These are phyloP conservation scores for Solea solea DNA, from an alignment of 2,113 vertebrate genomes.

Conservation along the genomic window DNA sequence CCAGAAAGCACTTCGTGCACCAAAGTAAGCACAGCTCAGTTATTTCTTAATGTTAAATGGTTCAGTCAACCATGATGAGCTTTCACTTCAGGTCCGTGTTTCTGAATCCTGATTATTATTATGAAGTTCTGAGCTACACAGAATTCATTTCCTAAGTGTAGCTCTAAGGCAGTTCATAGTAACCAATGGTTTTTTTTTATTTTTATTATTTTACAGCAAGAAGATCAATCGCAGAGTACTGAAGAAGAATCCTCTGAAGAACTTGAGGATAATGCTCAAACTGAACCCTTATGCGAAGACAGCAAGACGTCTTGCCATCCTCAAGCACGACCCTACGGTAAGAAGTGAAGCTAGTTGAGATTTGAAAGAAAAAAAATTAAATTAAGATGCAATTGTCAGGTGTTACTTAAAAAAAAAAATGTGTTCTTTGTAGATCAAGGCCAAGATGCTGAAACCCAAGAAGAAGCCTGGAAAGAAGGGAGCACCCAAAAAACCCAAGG, in stretches of 20 bases:
- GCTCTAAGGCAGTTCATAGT: neutral
- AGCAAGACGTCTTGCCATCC: constrained; percentile 90
- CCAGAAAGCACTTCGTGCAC: constrained; percentile 91
- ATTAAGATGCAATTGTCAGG: neutral
- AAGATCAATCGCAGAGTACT: constrained; percentile 92
- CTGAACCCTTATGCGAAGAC: constrained; percentile 96
- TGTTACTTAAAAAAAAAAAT: neutral
- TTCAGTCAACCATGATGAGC: constrained; percentile 69
- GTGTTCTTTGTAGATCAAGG: constrained; percentile 74
- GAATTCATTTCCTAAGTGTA: too few relatives aligned
- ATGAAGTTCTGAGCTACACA: constrained; percentile 74
- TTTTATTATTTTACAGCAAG: constrained; percentile 84
- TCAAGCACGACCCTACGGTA: constrained; percentile 88
- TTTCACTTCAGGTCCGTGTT: constrained; percentile 83
- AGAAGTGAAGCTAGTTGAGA: constrained; percentile 32
- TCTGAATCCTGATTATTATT: constrained; percentile 79
- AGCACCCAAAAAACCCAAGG: constrained; percentile 56
- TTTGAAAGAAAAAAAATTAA: neutral
- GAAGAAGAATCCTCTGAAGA: constrained; percentile 99
- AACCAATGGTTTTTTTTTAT: neutral
- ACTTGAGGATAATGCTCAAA: constrained; percentile 95
- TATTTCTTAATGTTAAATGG: neutral
- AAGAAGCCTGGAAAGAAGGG: constrained; percentile 73
- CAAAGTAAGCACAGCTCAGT: constrained; percentile 81
- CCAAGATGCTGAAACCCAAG: constrained; percentile 83